Conservation (phyloP, 1,140 invertebrate genomes). For the Zeugodacus cucurbitae region DNA sequence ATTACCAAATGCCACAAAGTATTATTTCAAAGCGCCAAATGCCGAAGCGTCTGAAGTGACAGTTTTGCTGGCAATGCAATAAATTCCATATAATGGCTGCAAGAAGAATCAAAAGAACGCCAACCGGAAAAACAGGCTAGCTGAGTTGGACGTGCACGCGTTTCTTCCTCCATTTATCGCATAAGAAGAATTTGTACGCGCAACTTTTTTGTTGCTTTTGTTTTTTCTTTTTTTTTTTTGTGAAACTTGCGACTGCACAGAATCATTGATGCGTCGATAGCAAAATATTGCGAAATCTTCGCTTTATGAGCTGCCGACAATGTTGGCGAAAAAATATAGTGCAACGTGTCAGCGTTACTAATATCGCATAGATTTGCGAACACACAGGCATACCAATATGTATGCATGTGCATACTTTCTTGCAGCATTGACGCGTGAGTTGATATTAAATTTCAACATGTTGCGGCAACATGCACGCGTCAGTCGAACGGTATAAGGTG, state of each 20-base stretch:
- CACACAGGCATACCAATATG: neutral
- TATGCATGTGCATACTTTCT: neutral
- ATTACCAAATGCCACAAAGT: neutral
- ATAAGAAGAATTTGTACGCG: neutral
- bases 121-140: neutral
- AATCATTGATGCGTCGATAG: constrained; percentile 22
- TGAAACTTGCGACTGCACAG: neutral
- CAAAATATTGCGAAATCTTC: constrained; percentile 15
- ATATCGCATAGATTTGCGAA: neutral
- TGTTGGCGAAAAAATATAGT: neutral
- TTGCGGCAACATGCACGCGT: neutral
- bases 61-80: neutral
- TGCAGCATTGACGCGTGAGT: neutral
- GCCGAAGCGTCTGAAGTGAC: neutral
- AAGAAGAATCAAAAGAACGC: neutral
- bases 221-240: too few relatives aligned
- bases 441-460: neutral
- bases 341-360: constrained; percentile 10
- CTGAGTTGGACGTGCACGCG: neutral
- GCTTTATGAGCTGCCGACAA: constrained; percentile 9
- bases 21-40: neutral
- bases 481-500: neutral
- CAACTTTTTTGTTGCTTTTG: neutral
- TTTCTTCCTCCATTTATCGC: neutral
- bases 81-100: neutral